Evolutionary conservation across 2,888 invertebrate genomes (phyloP).

Genomic region (Ophion slaviceki): DNA sequence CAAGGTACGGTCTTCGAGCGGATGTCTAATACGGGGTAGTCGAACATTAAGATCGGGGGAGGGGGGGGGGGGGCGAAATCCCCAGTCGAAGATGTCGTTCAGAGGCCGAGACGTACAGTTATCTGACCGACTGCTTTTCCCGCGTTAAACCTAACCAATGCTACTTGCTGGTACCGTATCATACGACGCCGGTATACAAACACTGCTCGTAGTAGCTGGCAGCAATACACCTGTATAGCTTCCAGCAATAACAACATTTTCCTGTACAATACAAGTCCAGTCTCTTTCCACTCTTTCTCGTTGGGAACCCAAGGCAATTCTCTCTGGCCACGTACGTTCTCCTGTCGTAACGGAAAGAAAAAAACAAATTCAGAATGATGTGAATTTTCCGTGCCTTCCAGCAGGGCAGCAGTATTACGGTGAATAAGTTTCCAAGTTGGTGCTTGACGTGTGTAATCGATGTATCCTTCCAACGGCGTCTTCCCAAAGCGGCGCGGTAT

Average conservation of each 20-base stretch:
- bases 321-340: slow-evolving; percentile 10
- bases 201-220: slow-evolving; percentile 38
- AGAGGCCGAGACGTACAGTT: slow-evolving; percentile 82
- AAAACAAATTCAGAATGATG: neutral
- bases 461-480: too few relatives aligned
- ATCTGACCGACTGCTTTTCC: slow-evolving; percentile 82
- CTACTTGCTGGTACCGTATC: slow-evolving; percentile 60
- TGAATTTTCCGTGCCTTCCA: neutral
- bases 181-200: slow-evolving; percentile 54
- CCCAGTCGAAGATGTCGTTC: slow-evolving; percentile 80
- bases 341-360: neutral
- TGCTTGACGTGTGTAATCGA: too few relatives aligned
- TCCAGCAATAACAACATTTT: slow-evolving; percentile 12
- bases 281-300: slow-evolving; percentile 16
- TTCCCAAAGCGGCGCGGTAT: too few relatives aligned
- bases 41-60: slow-evolving; percentile 65
- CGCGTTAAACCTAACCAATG: slow-evolving; percentile 64
- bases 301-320: slow-evolving; percentile 6
- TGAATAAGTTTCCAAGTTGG: too few relatives aligned
- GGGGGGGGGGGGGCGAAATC: slow-evolving; percentile 65
- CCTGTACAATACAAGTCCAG: slow-evolving; percentile 24
- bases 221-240: slow-evolving; percentile 38
- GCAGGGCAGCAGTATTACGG: too few relatives aligned
- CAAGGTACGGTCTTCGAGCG: slow-evolving; percentile 37
- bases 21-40: slow-evolving; percentile 54